Percentiles rank a stretch among this genome's conserved stretches.
phyloP scores from a whole-genome alignment of 1,140 invertebrate species.

The Drosophila miranda region DNA sequence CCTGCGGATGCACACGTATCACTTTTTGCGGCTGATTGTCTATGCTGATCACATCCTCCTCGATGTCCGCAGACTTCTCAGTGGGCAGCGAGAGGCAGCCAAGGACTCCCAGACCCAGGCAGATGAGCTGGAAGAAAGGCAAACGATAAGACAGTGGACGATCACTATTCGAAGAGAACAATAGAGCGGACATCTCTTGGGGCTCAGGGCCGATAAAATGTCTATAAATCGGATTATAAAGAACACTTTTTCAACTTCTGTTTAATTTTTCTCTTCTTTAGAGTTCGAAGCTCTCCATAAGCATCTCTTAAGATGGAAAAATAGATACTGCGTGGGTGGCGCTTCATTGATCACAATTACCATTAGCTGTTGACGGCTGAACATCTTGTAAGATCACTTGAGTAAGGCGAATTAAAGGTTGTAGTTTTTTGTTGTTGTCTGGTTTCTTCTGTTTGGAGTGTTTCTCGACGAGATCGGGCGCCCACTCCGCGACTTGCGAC shows the following conservation, averaged over 20 bases:
- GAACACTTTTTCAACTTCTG: too few relatives aligned
- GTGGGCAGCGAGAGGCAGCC: constrained; percentile 5
- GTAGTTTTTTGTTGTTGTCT: not conserved
- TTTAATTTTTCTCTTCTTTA: too few relatives aligned
- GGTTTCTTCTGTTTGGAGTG: constrained; percentile 6
- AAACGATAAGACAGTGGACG: too few relatives aligned
- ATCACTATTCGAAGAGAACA: not conserved
- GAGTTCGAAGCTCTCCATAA: too few relatives aligned
- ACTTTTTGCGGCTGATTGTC: constrained; percentile 75
- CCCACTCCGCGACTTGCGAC: constrained; percentile 59
- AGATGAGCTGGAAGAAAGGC: constrained; percentile 28
- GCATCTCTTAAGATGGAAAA: too few relatives aligned
- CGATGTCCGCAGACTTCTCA: constrained; percentile 50
- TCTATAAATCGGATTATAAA: not conserved
- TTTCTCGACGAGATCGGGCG: constrained; percentile 31
- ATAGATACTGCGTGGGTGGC: constrained; percentile 10
- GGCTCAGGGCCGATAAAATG: too few relatives aligned
- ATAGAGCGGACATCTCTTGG: too few relatives aligned
- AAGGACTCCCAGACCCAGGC: constrained; percentile 22
- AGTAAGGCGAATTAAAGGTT: not conserved
- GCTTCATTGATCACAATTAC: constrained; percentile 63
- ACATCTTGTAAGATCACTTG: constrained; percentile 53
- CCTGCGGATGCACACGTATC: constrained; percentile 69
- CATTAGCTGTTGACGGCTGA: constrained; percentile 54
- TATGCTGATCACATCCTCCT: constrained; percentile 71